A percentile compares a stretch with the other conserved stretches of the same genome.
Evolutionary conservation across 2,797 vertebrate species (phyloP).

Genomic region (Toxotes lorentzi): DNA sequence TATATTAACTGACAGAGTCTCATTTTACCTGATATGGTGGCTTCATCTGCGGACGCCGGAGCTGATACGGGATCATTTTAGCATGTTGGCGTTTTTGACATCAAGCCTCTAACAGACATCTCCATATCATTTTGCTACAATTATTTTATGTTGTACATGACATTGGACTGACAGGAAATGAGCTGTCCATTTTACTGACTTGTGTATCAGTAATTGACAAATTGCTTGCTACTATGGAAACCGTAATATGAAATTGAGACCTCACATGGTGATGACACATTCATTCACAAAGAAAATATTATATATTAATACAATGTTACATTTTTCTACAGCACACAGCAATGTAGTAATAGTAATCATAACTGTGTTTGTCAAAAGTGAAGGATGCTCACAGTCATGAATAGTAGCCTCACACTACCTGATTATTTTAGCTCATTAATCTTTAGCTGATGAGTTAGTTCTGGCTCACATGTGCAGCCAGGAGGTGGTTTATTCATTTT

Average conservation of each 20-base stretch:
- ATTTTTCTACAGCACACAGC: not conserved
- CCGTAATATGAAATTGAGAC: constrained; percentile 1
- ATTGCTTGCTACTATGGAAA: constrained; percentile 20
- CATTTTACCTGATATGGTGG: constrained; percentile 35
- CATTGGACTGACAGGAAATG: constrained; percentile 33
- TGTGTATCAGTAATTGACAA: constrained; percentile 26
- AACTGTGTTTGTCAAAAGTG: not conserved
- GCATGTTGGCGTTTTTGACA: constrained; percentile 24
- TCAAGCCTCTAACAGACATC: not conserved
- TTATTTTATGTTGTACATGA: constrained; percentile 34
- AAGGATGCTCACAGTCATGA: not conserved
- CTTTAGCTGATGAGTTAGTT: constrained; percentile 20
- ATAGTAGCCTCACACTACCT: not conserved
- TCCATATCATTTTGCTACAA: constrained; percentile 7
- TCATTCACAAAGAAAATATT: not conserved
- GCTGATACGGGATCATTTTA: constrained; percentile 44
- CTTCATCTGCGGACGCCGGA: constrained; percentile 15
- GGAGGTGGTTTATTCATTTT: constrained; percentile 42
- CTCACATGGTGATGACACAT: not conserved
- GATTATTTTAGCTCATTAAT: constrained; percentile 21
- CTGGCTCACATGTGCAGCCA: not conserved
- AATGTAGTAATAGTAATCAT: not conserved
- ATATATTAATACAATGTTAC: not conserved
- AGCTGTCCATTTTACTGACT: constrained; percentile 4
- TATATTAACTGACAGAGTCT: constrained; percentile 49